phyloP scores from a whole-genome alignment of 2,113 vertebrate genomes.

The Gadus macrocephalus region DNA sequence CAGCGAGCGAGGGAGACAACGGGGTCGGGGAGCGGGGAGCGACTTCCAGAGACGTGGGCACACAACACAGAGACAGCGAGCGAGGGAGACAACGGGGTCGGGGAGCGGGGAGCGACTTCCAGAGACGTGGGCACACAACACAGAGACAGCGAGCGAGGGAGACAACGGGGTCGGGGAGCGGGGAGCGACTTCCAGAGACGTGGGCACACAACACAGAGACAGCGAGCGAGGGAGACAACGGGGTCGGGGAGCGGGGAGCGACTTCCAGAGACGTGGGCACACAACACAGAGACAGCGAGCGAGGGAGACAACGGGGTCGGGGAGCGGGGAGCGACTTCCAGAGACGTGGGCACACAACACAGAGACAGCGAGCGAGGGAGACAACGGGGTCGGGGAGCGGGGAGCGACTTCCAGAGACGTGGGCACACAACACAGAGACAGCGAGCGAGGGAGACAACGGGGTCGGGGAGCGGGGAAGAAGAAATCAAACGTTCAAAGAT shows the following conservation, averaged over 20 bases:
- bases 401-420: too few relatives aligned
- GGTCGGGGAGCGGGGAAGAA: not conserved
- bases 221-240: slow-evolving; percentile 9
- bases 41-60: too few relatives aligned
- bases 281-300: not conserved
- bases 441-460: slow-evolving; percentile 9
- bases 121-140: too few relatives aligned
- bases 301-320: slow-evolving; percentile 8
- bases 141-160: slow-evolving; percentile 11
- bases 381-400: slow-evolving; percentile 11
- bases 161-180: not conserved
- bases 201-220: not conserved
- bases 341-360: slow-evolving; percentile 2
- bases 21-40: too few relatives aligned
- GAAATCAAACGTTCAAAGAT: not conserved
- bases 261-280: slow-evolving; percentile 11
- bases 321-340: too few relatives aligned
- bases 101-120: too few relatives aligned
- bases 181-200: too few relatives aligned
- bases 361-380: not conserved
- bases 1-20: slow-evolving; percentile 13
- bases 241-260: too few relatives aligned
- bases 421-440: not conserved
- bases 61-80: not conserved
- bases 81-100: slow-evolving; percentile 9